Evolutionary conservation across 2,888 invertebrate species (phyloP).

Genomic region (Nemotelus nigrinus): DNA sequence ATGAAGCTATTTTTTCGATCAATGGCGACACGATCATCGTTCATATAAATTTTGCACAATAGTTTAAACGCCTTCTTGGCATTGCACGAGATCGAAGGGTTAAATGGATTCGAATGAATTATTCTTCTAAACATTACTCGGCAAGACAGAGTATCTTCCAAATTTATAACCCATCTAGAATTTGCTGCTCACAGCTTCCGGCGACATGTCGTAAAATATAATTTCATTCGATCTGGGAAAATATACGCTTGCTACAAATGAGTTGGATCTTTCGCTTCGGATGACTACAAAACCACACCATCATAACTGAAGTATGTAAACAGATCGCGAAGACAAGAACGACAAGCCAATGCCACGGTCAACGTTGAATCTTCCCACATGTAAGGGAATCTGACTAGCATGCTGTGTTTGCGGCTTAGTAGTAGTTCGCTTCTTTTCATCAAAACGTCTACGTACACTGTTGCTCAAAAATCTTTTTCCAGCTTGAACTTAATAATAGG

Average conservation of each 20-base stretch:
- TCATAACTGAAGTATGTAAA: constrained; percentile 33
- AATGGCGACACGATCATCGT: too few relatives aligned
- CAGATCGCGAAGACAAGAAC: constrained; percentile 20
- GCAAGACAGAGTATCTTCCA: not conserved
- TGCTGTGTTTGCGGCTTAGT: too few relatives aligned
- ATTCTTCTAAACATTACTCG: too few relatives aligned
- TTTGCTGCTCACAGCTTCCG: constrained; percentile 12
- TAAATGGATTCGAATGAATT: too few relatives aligned
- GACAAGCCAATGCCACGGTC: constrained; percentile 9
- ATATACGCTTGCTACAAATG: not conserved
- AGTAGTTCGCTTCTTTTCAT: too few relatives aligned
- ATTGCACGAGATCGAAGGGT: too few relatives aligned
- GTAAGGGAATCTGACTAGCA: not conserved
- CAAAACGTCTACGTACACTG: too few relatives aligned
- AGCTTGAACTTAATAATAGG: too few relatives aligned
- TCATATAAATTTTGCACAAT: too few relatives aligned
- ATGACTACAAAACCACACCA: constrained; percentile 25
- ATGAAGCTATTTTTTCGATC: too few relatives aligned
- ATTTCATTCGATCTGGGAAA: constrained; percentile 7
- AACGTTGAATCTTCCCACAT: constrained; percentile 30
- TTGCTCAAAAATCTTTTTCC: too few relatives aligned
- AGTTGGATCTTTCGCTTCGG: not conserved
- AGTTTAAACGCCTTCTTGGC: too few relatives aligned
- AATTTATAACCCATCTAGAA: constrained; percentile 31
- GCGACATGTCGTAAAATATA: constrained; percentile 21